phyloP scores from a whole-genome alignment of 2,888 invertebrate genomes.

The Trissonchulus sp. region DNA sequence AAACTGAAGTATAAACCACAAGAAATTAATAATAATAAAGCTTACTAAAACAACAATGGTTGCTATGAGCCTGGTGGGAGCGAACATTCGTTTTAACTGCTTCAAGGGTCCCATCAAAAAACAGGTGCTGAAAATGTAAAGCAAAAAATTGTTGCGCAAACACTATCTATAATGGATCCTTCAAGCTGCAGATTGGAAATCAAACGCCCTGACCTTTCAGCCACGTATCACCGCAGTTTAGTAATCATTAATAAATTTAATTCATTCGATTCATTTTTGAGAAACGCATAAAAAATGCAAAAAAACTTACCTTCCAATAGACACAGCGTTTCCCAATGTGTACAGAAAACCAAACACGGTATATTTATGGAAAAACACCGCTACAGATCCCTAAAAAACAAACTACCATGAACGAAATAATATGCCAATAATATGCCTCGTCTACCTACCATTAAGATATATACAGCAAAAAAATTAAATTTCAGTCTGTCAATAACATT shows the following conservation, averaged over 20 bases:
- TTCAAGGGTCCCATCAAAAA: constrained; percentile 85
- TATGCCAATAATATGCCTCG: no score
- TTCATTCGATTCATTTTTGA: no score
- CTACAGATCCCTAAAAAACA: constrained; percentile 45
- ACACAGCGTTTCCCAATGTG: constrained; percentile 70
- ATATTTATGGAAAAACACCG: constrained; percentile 44
- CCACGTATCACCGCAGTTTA: no score
- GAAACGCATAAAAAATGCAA: no score
- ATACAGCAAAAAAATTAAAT: no score
- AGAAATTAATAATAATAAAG: no score
- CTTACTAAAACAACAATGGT: constrained; percentile 64
- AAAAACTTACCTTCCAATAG: constrained; percentile 68
- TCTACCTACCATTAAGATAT: no score
- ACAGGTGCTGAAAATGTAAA: constrained; percentile 64
- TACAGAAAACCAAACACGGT: constrained; percentile 69
- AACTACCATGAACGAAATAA: constrained; percentile 8
- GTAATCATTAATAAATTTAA: no score
- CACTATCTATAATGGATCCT: background rate
- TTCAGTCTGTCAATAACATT: no score
- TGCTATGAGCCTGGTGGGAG: constrained; percentile 70
- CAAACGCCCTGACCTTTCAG: background rate
- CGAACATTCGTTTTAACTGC: constrained; percentile 83
- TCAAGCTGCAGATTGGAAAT: background rate
- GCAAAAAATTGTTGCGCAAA: constrained; percentile 26
- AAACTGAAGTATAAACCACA: no score